Conservation (phyloP, 2,888 invertebrate species). For the Cactoblastis cactorum region DNA sequence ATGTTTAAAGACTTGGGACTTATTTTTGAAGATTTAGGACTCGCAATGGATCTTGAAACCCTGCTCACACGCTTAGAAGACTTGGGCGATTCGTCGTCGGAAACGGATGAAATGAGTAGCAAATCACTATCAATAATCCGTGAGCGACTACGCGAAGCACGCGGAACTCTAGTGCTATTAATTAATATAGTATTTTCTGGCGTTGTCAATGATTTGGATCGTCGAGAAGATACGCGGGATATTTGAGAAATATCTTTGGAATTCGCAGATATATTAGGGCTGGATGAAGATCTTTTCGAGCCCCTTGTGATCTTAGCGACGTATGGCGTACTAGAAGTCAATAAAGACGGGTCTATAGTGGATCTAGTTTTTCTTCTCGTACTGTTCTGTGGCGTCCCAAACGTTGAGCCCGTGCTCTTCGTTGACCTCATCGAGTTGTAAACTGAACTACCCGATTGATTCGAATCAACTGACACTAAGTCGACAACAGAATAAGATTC, state of each 20-base stretch:
- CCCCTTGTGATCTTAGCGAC: constrained; percentile 20
- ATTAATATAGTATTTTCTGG: constrained; percentile 43
- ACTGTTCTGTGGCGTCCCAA: constrained; percentile 37
- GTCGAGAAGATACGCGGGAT: constrained; percentile 23
- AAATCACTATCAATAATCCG: constrained; percentile 50
- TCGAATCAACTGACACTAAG: constrained; percentile 51
- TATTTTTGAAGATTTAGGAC: not conserved
- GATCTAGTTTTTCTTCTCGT: constrained; percentile 37
- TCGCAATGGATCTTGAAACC: constrained; percentile 18
- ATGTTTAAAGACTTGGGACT: not conserved
- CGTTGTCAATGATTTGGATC: constrained; percentile 40
- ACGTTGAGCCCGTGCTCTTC: constrained; percentile 26
- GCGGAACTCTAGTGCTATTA: constrained; percentile 40
- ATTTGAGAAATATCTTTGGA: constrained; percentile 19
- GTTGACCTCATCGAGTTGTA: constrained; percentile 47
- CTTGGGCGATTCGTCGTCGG: constrained; percentile 35
- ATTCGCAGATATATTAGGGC: constrained; percentile 19
- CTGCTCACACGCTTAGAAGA: constrained; percentile 33
- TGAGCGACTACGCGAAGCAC: constrained; percentile 43
- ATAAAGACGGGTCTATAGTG: constrained; percentile 28
- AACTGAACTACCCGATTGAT: constrained; percentile 38
- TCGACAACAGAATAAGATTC: constrained; percentile 66
- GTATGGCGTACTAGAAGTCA: constrained; percentile 55
- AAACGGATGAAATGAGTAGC: constrained; percentile 29
- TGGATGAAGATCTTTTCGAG: constrained; percentile 29